Base-by-base conservation (phyloP, 2,888 invertebrate genomes). In the Tetragonisca angustula region DNA sequence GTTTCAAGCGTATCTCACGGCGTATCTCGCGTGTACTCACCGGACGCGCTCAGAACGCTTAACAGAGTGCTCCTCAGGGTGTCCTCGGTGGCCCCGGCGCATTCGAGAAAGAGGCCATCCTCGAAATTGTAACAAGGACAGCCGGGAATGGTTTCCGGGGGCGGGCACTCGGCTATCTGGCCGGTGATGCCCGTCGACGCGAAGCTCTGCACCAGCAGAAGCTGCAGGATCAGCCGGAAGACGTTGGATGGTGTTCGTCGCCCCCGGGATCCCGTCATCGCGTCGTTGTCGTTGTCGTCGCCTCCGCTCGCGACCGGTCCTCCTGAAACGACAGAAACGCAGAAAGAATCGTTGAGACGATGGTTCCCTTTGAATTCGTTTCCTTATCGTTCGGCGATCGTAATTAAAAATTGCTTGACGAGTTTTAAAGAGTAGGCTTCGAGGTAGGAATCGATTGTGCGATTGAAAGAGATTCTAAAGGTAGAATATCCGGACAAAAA, bases 121-220 rank as follows among this genome's bases (percentile, higher is more conserved):
- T 98, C 98, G 95, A 98, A 98, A 94, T 97, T 97, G 95, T 98
- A 98, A 95, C 98, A 98, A 2, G 98, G 98, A 94, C 98, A 98
- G 88, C 97, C 97, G 68, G 97, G 97, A 76, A 93, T 94, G 43
- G 90, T 90, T 81, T 93, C 94, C 50, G 92, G 90, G 15, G 93
- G 91, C 27, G 94, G 94, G 83, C 94, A 94, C 86, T 94, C 93
- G 68, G 92, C 92, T 49, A 91, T 89, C 75, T 94, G 93, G 21
- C 91, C 91, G 17, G 80, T 74, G 43, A 87, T 87, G 49, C 83
- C 87, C 52, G 67, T 70, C 13, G 81, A 71, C 17, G 87, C 81
- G 74, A 90, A 89, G 79, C 88, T 87, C 49, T 89, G 86, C 73
- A 88, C 83, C 70, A 90, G 72, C 70, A 90, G 82, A 36, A 90